Evolutionary conservation across 2,797 vertebrate species (phyloP), one percentile per base, ranked within the genome.

Genomic region (Eutrigla gurnardus): DNA sequence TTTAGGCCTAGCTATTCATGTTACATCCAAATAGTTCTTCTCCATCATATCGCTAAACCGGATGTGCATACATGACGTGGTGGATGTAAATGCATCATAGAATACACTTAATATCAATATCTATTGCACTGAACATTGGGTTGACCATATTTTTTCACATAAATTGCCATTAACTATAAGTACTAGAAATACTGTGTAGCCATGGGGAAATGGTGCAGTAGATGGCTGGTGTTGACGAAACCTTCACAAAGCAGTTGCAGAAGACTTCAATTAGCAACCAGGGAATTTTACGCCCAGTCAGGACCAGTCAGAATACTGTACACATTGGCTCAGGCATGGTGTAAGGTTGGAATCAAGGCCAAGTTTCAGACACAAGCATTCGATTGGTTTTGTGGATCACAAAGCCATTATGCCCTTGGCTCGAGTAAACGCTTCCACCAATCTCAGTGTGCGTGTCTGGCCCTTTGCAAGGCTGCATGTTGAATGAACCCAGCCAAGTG

Each of bases 371-470:
- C 40, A 79, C 47, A 53, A 49, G 50, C 57, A 42, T 18, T 36
- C 15, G 13, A 37, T 36, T 66, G 46, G 7, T 18, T 77, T 37
- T 46, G 50, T 46, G 36, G 11, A 75, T 65, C 33, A 58, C 18
- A 73, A 52, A 67, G 52, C 66, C 65, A 71, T 64, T 39, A 64
- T 58, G 54, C 43, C 59, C 54, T 73, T 77, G 80, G 63, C 54
- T 73, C 76, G 76, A 70, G 33, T 66, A 70, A 82, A 65, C 53
- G 32, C 42, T 77, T 59, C 35, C 53, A 53, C 11, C 25, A 35
- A 54, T 73, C 58, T 61, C 72, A 39, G 17, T 52, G 69, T 64
- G 49, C 25, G 54, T 75, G 40, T 65, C 42, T 67, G 45, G 42
- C 45, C 61, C 43, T 53, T 0, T 14, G 8, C 58, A 70, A 60